Base-by-base conservation (phyloP, 2,113 vertebrate genomes). In the Silurus asotus region DNA sequence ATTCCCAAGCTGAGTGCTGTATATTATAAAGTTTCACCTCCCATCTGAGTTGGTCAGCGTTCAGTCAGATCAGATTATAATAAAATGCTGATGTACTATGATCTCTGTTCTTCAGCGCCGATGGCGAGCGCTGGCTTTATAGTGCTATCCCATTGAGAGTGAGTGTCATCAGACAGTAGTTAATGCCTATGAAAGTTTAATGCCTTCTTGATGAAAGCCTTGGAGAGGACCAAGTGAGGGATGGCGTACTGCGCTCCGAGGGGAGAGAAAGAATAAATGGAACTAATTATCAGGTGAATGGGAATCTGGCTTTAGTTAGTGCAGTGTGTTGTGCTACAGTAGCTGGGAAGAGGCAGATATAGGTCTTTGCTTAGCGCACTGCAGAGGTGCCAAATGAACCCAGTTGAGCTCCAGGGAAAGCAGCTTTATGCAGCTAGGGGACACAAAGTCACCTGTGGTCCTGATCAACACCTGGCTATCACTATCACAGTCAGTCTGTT, bases 151-250 rank as follows among this genome's bases (percentile, higher is more conserved):
- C 65, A 76, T 45, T 59, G 87, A 87, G 89, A 70, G 72, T 70
- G 70, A 67, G 80, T 88, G 87, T 87, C 89, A 88, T 88, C 89
- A 88, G 83, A 83, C 82, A 67, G 87, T 90, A 85, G 85, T 90
- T 90, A 90, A 90, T 83, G 84, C 85, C 84, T 88, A 90, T 90
- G 85, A 88, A 90, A 88, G 74, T 84, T 90, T 88, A 90, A 90
- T 90, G 82, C 82, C 75, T 83, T 88, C 84, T 79, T 87, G 89
- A 87, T 87, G 82, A 85, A 85, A 86, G 86, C 80, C 48, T 53
- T 25, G 56, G 81, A 87, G 82, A 82, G 79, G 64, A 74, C 55
- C 48, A 45, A 78, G 56, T 83, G 61, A 82, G 58, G 81, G 76
- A 72, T 75, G 75, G 87, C 62, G 23, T 83, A 79, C 62, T 49